Evolutionary conservation across 92 coral and sea anemone genomes (phyloP), one percentile per base, ranked within the genome.

Genomic region (Zoanthus sansibaricus): DNA sequence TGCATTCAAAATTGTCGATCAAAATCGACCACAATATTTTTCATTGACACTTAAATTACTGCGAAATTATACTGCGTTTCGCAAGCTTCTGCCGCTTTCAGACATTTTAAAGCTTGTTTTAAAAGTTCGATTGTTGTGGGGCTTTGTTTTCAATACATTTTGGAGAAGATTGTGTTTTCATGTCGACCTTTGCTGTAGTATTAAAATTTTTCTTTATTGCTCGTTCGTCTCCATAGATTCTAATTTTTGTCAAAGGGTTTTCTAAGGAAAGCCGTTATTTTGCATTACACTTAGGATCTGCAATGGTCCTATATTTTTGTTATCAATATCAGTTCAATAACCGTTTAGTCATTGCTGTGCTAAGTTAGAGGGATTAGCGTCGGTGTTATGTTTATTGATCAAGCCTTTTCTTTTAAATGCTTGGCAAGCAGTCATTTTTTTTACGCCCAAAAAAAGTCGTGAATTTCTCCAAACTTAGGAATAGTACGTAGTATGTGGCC

Each of bases 171-270:
- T 76, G 82, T 79, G 73, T 66, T 64, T 66, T 16, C 72, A 64
- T 64, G 9, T 79, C 46, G 73, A 44, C 14, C 6, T 48, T 37
- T 58, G 46, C 61, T 80, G 49, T 9, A 59, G 59, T 55, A 80
- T 48, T 9, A 16, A 66, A 80, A 80, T 67, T 52, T 58, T 30
- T 45, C 82, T 54, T 54, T 66, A 55, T 33, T 80, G 42, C 75
- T 20, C 30, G 42, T 15, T 71, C 12, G 75, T 80, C 67, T 80
- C 85, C 85, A 64, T 80, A 80, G 75, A 62, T 67, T 64, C 75
- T 11, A 12, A 15, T 6, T 12, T 17, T 80, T 46, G 46, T 80
- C 25, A 80, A 46, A 30, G 31, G 56, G 74, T 44, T 79, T 64
- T 21, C 55, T 2, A 46, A 71, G 32, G 75, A 44, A 46, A 30